Conservation (phyloP, 2,888 invertebrate species). For the Pinctada fucata region DNA sequence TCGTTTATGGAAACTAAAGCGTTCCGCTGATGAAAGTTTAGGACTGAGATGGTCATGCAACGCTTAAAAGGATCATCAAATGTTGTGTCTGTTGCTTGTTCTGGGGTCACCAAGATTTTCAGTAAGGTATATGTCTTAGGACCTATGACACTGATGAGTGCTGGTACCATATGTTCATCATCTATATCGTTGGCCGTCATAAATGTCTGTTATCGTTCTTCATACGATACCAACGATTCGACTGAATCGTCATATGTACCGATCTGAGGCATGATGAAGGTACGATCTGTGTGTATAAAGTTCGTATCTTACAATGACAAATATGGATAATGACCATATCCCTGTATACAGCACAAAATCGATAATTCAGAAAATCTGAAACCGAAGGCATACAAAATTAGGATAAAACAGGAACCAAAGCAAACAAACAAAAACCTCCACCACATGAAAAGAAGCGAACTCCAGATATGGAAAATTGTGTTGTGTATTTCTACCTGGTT, state of each 20-base stretch:
- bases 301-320: too few species aligned
- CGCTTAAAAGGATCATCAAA: conserved; percentile 26
- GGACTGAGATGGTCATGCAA: conserved; percentile 43
- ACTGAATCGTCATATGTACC: conserved; percentile 9
- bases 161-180: background rate
- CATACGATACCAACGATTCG: conserved; percentile 13
- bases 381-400: too few species aligned
- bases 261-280: conserved; percentile 7
- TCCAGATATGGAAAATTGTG: too few species aligned
- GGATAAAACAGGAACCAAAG: too few species aligned
- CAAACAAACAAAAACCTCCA: too few species aligned
- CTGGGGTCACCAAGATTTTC: conserved; percentile 10
- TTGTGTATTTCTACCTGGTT: too few species aligned
- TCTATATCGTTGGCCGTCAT: conserved; percentile 9
- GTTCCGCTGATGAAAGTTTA: conserved; percentile 40
- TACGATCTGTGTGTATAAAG: too few species aligned
- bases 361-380: too few species aligned
- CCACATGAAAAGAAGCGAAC: too few species aligned
- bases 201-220: conserved; percentile 3
- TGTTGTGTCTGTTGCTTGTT: background rate
- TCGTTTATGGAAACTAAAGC: conserved; percentile 44
- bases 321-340: too few species aligned
- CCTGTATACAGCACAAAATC: too few species aligned
- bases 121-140: conserved; percentile 4
- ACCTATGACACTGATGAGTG: conserved; percentile 5